A percentile compares a stretch with the other conserved stretches of the same genome.
phyloP scores from a whole-genome alignment of 1,140 invertebrate genomes.

The Atta cephalotes region DNA sequence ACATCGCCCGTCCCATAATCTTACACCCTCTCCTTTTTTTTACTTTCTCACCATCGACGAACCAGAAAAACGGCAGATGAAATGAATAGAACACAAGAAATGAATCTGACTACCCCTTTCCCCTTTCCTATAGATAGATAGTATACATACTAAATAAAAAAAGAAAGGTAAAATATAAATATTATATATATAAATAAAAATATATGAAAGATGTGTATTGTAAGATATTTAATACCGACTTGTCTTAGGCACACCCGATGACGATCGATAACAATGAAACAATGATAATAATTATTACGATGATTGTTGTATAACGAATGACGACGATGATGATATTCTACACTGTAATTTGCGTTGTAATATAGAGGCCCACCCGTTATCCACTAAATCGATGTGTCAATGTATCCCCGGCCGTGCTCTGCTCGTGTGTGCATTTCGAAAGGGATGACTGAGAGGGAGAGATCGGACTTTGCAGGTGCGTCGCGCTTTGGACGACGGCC shows the following conservation, averaged over 20 bases:
- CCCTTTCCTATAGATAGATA: conserved; percentile 78
- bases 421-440: conserved; percentile 66
- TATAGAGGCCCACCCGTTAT: conserved; percentile 82
- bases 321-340: conserved; percentile 74
- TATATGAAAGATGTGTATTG: conserved; percentile 83
- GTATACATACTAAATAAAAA: conserved; percentile 81
- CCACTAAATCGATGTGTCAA: conserved; percentile 83
- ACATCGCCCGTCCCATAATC: conserved; percentile 4
- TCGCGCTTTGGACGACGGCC: conserved; percentile 47
- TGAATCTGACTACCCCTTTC: conserved; percentile 80
- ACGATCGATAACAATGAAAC: conserved; percentile 75
- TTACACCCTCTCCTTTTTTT: conserved; percentile 23
- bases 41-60: conserved; percentile 67
- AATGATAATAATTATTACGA: conserved; percentile 77
- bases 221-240: conserved; percentile 84
- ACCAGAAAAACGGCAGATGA: conserved; percentile 66
- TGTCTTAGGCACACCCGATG: conserved; percentile 79
- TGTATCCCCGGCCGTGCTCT: conserved; percentile 80
- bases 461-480: not conserved
- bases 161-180: conserved; percentile 80
- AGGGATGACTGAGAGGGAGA: not conserved
- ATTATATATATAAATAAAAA: conserved; percentile 79
- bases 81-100: conserved; percentile 73
- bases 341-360: conserved; percentile 81
- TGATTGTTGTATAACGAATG: conserved; percentile 75